These are phyloP conservation scores for Drosophila paucipuncta DNA, from an alignment of 2,888 invertebrate species.

Conservation along the genomic window DNA sequence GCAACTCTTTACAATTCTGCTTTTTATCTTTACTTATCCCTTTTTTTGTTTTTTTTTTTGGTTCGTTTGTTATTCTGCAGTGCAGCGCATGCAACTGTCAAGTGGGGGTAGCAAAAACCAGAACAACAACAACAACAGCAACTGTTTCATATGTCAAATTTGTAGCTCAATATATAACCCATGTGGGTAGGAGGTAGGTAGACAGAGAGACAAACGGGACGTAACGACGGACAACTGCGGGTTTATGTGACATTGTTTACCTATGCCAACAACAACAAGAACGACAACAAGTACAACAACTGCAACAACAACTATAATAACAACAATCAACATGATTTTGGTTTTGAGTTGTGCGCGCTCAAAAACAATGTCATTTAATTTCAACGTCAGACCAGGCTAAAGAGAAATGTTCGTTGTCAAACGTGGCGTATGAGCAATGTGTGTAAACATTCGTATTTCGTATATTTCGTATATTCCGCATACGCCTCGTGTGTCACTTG, in stretches of 20 bases:
- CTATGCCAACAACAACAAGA: slow-evolving; percentile 33
- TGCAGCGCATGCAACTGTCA: slow-evolving; percentile 64
- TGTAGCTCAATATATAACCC: slow-evolving; percentile 23
- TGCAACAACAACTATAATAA: slow-evolving; percentile 12
- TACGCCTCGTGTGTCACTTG: slow-evolving; percentile 33
- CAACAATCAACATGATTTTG: slow-evolving; percentile 58
- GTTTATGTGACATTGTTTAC: slow-evolving; percentile 71
- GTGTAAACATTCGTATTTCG: neutral
- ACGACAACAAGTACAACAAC: slow-evolving; percentile 17
- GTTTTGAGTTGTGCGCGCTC: slow-evolving; percentile 55
- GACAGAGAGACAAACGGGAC: neutral
- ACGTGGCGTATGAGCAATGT: slow-evolving; percentile 60
- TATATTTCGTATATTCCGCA: slow-evolving; percentile 6
- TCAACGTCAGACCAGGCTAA: slow-evolving; percentile 60
- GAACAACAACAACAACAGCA: slow-evolving; percentile 29
- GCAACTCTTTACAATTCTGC: slow-evolving; percentile 41
- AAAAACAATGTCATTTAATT: slow-evolving; percentile 68
- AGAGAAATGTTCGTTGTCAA: slow-evolving; percentile 40
- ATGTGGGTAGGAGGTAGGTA: slow-evolving; percentile 22
- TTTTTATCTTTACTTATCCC: neutral
- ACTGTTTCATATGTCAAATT: slow-evolving; percentile 51
- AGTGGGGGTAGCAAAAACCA: slow-evolving; percentile 21
- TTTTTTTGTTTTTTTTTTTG: slow-evolving; percentile 1
- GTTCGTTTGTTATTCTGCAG: slow-evolving; percentile 56
- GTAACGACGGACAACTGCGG: slow-evolving; percentile 54